These are phyloP conservation scores for Andrena trimmerana DNA, from an alignment of 2,888 invertebrate species.

Conservation along the genomic window DNA sequence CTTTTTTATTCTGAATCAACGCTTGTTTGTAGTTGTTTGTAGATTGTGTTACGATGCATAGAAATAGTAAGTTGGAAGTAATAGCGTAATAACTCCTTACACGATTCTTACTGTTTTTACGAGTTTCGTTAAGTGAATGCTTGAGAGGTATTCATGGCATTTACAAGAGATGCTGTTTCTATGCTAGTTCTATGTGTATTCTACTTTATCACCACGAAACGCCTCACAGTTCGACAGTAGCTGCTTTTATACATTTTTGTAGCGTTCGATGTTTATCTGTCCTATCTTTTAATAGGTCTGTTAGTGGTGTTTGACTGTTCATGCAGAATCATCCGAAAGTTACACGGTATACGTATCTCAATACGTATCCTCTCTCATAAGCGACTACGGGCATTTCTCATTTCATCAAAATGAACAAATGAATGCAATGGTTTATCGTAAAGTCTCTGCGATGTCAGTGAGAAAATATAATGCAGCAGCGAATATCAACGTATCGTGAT, in stretches of 20 bases:
- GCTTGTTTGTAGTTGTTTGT: slow-evolving; percentile 74
- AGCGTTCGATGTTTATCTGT: slow-evolving; percentile 41
- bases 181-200: slow-evolving; percentile 47
- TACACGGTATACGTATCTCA: slow-evolving; percentile 10
- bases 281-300: slow-evolving; percentile 24
- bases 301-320: slow-evolving; percentile 18
- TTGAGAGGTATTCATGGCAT: slow-evolving; percentile 4
- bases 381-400: background rate
- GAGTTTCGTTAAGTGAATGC: background rate
- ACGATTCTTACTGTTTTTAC: background rate
- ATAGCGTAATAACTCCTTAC: background rate
- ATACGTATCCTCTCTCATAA: slow-evolving; percentile 5
- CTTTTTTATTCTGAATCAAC: slow-evolving; percentile 80
- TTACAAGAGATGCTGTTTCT: slow-evolving; percentile 46
- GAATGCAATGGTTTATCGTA: background rate
- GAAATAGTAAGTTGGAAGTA: slow-evolving; percentile 56
- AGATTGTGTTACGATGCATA: slow-evolving; percentile 64
- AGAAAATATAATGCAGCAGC: background rate
- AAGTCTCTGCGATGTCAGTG: background rate
- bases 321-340: slow-evolving; percentile 6
- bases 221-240: slow-evolving; percentile 45
- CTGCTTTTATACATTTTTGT: slow-evolving; percentile 51
- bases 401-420: background rate
- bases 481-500: slow-evolving; percentile 1
- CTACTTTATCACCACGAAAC: slow-evolving; percentile 33